These are phyloP conservation scores for Tapirus terrestris DNA, from an alignment of 2,113 vertebrate genomes.

Conservation along the genomic window DNA sequence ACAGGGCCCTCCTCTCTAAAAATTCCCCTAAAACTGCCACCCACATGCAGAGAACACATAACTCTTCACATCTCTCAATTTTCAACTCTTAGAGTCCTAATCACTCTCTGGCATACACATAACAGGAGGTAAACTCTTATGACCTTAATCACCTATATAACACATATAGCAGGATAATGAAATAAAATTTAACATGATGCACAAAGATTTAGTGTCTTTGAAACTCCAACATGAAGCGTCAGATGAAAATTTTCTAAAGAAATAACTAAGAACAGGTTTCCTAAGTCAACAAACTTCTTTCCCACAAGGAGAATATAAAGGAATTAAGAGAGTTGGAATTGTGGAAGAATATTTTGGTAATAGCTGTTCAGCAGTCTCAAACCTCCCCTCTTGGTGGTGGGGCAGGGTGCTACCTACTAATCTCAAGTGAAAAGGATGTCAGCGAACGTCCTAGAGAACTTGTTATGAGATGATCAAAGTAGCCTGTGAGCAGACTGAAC, in stretches of 20 bases:
- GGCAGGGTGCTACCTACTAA: not conserved
- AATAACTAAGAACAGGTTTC: constrained; percentile 13
- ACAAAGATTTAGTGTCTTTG: not conserved
- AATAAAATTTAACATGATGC: not conserved
- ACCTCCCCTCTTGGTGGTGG: not conserved
- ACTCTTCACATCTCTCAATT: not conserved
- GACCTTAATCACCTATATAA: not conserved
- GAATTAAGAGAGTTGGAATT: not conserved
- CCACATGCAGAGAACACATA: not conserved
- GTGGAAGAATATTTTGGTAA: not conserved
- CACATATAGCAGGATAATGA: not conserved
- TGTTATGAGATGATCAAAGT: not conserved
- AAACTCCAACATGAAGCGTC: not conserved
- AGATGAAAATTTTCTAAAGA: not conserved
- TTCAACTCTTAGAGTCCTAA: not conserved
- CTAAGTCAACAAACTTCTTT: not conserved
- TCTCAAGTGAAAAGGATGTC: not conserved
- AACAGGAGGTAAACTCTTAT: not conserved
- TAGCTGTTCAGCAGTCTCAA: not conserved
- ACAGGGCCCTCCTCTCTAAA: not conserved
- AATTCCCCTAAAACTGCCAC: not conserved
- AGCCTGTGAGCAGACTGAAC: not conserved
- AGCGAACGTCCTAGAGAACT: not conserved
- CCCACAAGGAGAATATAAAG: not conserved
- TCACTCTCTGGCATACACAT: not conserved